These are phyloP conservation scores for Leucoraja erinaceus DNA, from an alignment of 2,113 vertebrate species.

Conservation along the genomic window DNA sequence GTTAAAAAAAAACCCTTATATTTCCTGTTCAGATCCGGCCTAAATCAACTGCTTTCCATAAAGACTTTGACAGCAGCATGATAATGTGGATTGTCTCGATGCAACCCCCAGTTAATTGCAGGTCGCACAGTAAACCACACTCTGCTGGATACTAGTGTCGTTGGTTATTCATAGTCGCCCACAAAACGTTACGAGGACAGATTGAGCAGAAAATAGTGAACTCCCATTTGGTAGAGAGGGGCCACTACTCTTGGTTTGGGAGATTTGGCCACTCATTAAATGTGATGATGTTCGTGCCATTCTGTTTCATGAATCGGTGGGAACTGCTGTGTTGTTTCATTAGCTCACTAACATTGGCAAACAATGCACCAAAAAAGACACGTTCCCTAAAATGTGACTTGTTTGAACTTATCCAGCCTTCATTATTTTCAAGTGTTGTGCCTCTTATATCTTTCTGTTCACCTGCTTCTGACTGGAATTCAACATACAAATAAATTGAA, in stretches of 20 bases:
- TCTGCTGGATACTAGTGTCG: not conserved
- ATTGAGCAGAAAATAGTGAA: not conserved
- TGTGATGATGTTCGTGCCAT: not conserved
- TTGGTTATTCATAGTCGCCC: not conserved
- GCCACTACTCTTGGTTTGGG: not conserved
- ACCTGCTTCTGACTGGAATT: not conserved
- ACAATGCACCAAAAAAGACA: not conserved
- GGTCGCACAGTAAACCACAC: not conserved
- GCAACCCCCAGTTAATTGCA: not conserved
- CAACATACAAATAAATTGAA: not conserved
- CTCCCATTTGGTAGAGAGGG: not conserved
- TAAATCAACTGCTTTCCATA: not conserved
- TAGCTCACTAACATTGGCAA: not conserved
- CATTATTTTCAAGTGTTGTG: not conserved
- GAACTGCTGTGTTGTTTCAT: not conserved
- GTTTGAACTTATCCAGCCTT: not conserved
- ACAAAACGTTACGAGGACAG: not conserved
- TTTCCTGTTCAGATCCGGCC: not conserved
- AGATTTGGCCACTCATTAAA: not conserved
- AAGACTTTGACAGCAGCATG: not conserved
- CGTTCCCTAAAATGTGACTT: not conserved
- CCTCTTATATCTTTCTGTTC: not conserved
- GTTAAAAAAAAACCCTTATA: not conserved
- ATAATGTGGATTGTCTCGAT: not conserved
- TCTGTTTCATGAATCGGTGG: not conserved